These are phyloP conservation scores for Pentalonia nigronervosa DNA, from an alignment of 1,140 invertebrate species.

Conservation along the genomic window DNA sequence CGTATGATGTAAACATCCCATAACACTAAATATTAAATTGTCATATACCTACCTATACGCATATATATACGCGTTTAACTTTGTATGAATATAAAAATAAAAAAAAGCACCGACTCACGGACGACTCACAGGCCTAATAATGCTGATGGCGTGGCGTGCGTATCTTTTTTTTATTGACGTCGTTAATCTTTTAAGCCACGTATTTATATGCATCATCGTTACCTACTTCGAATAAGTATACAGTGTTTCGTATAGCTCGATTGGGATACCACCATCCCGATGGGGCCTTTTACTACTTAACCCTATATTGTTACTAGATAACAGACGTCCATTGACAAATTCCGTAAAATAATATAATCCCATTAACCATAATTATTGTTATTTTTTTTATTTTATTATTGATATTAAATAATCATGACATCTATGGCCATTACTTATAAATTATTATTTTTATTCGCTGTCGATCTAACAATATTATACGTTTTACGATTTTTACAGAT, in stretches of 20 bases:
- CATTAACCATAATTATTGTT: too few species aligned
- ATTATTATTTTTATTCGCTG: too few species aligned
- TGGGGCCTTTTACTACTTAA: background rate
- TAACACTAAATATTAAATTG: slow-evolving; percentile 48
- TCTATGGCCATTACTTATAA: too few species aligned
- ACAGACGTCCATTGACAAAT: background rate
- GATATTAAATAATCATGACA: too few species aligned
- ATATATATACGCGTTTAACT: background rate
- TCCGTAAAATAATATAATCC: background rate
- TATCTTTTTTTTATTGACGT: background rate
- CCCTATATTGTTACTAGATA: background rate
- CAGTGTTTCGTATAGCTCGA: background rate
- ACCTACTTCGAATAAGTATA: background rate
- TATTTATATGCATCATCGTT: background rate
- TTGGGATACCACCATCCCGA: background rate
- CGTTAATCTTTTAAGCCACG: slow-evolving; percentile 19
- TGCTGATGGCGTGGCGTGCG: background rate
- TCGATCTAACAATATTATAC: too few species aligned
- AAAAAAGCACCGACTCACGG: slow-evolving; percentile 34
- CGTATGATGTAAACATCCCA: background rate
- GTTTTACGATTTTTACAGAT: too few species aligned
- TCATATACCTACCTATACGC: background rate
- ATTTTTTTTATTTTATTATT: too few species aligned
- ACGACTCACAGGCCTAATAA: background rate
- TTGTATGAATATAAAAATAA: background rate